These are phyloP conservation scores for Drosophila busckii DNA, from an alignment of 1,140 invertebrate species.

Conservation along the genomic window DNA sequence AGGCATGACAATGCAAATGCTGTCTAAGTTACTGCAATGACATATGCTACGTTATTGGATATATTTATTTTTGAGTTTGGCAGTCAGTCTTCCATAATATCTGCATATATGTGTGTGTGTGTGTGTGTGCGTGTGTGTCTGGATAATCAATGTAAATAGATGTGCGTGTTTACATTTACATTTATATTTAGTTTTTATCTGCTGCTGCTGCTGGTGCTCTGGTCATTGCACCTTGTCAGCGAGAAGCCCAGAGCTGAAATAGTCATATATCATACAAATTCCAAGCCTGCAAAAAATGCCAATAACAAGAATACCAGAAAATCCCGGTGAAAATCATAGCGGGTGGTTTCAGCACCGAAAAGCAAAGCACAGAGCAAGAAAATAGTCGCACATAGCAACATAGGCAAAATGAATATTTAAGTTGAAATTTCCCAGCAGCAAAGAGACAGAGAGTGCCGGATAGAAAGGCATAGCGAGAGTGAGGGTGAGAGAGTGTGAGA, in stretches of 20 bases:
- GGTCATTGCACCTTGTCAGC: constrained; percentile 8
- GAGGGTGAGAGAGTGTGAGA: not conserved
- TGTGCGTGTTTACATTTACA: too few relatives aligned
- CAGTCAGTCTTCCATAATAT: too few relatives aligned
- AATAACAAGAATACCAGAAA: constrained; percentile 5
- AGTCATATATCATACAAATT: too few relatives aligned
- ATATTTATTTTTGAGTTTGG: constrained; percentile 23
- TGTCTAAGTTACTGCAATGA: constrained; percentile 17
- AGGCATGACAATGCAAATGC: constrained; percentile 16
- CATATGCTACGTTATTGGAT: constrained; percentile 10
- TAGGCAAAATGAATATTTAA: constrained; percentile 6
- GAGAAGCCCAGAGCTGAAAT: too few relatives aligned
- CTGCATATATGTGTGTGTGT: too few relatives aligned
- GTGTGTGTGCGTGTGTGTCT: too few relatives aligned
- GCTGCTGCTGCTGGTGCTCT: too few relatives aligned
- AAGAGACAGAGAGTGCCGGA: not conserved
- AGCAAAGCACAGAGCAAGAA: not conserved
- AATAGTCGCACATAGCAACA: constrained; percentile 17
- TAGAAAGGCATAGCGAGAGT: not conserved
- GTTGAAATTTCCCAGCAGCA: constrained; percentile 8
- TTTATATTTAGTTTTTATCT: too few relatives aligned
- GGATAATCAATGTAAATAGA: too few relatives aligned
- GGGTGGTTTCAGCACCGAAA: not conserved
- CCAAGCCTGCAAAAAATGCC: too few relatives aligned
- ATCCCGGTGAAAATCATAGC: constrained; percentile 10